These are phyloP conservation scores for Anthopleura sola DNA, from an alignment of 64 coral and sea anemone species.

Conservation along the genomic window DNA sequence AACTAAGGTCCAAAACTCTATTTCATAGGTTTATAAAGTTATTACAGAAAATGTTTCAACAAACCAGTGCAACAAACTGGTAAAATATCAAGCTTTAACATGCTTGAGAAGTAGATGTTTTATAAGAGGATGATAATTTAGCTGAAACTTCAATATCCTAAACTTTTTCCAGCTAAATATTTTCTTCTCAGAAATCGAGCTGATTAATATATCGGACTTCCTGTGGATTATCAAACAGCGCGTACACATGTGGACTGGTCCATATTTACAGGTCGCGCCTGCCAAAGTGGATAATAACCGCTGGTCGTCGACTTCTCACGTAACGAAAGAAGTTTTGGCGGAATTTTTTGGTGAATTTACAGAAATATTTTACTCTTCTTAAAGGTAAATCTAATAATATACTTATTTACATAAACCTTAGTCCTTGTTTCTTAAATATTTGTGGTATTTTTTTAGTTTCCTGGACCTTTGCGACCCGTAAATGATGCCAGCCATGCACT, in stretches of 20 bases:
- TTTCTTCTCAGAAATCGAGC: too few species aligned
- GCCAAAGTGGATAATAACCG: background rate
- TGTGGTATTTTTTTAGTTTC: background rate
- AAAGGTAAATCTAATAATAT: background rate
- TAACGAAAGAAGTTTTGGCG: constrained; percentile 17
- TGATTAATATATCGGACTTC: background rate
- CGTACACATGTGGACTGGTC: background rate
- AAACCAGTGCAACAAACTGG: too few species aligned
- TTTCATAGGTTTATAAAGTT: too few species aligned
- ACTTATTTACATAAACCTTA: background rate
- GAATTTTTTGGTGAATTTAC: constrained; percentile 14
- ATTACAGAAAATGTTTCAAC: too few species aligned
- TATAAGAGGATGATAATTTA: too few species aligned
- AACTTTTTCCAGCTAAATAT: too few species aligned
- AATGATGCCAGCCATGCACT: background rate
- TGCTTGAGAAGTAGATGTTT: too few species aligned
- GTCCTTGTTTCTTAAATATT: background rate
- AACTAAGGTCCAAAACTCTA: too few species aligned
- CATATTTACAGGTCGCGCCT: background rate
- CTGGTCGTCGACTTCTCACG: background rate
- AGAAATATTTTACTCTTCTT: background rate
- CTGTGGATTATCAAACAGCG: background rate
- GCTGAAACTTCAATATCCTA: too few species aligned
- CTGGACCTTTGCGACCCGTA: background rate
- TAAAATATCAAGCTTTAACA: too few species aligned